Percentiles rank a stretch among this genome's conserved stretches.
Conservation (phyloP, 2,888 invertebrate species). For the Amphipoea lucens region DNA sequence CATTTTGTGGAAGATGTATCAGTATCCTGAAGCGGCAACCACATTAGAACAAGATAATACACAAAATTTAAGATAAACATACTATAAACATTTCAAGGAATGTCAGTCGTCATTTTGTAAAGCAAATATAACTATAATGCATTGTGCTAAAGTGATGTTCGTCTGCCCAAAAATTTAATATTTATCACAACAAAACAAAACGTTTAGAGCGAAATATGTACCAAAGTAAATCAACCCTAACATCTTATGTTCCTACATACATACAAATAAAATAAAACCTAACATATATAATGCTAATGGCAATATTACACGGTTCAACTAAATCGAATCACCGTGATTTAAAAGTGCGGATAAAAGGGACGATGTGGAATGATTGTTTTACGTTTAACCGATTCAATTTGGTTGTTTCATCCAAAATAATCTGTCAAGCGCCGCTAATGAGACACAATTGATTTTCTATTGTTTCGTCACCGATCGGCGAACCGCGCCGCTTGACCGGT, state of each 20-base stretch:
- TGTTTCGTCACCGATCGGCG: too few species aligned
- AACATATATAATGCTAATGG: conserved; percentile 37
- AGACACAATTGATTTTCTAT: too few species aligned
- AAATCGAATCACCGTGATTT: not conserved
- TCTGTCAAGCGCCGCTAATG: too few species aligned
- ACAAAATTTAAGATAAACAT: conserved; percentile 21
- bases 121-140: conserved; percentile 46
- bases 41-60: conserved; percentile 32
- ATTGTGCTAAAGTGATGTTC: conserved; percentile 52
- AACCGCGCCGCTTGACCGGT: too few species aligned
- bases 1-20: conserved; percentile 20
- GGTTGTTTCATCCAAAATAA: conserved; percentile 1
- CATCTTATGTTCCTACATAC: conserved; percentile 53
- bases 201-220: conserved; percentile 1
- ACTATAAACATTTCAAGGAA: conserved; percentile 68
- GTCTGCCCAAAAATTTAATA: not conserved
- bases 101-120: conserved; percentile 61
- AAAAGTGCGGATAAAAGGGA: not conserved
- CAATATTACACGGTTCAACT: conserved; percentile 37
- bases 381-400: not conserved
- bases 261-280: conserved; percentile 36
- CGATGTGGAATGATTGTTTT: not conserved
- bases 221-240: conserved; percentile 7
- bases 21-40: conserved; percentile 32
- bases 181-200: conserved; percentile 34